Conservation (phyloP, 2,888 invertebrate genomes). For the Silvanus unidentatus region DNA sequence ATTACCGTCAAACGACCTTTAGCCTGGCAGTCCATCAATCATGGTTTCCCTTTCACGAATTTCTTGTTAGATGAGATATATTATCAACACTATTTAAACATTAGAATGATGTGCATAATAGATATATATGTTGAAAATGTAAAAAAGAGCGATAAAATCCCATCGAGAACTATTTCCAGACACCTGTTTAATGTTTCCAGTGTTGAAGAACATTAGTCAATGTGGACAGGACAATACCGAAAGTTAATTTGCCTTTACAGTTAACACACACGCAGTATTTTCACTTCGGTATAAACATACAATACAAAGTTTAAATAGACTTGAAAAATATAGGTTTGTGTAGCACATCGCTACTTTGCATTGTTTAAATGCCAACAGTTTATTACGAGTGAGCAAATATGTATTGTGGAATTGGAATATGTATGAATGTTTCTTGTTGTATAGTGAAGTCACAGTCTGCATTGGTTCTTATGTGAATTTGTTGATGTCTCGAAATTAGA, state of each 20-base stretch:
- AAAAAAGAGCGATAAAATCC: too few species aligned
- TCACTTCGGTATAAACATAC: slow-evolving; percentile 26
- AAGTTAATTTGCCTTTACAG: slow-evolving; percentile 43
- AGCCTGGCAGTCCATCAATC: too few species aligned
- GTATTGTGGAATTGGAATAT: slow-evolving; percentile 6
- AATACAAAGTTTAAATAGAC: slow-evolving; percentile 25
- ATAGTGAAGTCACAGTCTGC: too few species aligned
- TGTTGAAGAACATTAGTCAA: slow-evolving; percentile 36
- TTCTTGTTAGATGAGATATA: too few species aligned
- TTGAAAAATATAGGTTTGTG: slow-evolving; percentile 25
- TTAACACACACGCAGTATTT: slow-evolving; percentile 29
- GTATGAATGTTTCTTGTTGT: neutral
- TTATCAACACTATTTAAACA: too few species aligned
- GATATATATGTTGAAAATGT: too few species aligned
- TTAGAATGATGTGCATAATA: too few species aligned
- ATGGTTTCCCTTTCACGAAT: too few species aligned
- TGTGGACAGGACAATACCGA: slow-evolving; percentile 41
- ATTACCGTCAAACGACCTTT: too few species aligned
- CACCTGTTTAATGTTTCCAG: slow-evolving; percentile 30
- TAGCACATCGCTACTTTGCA: slow-evolving; percentile 9
- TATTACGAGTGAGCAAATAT: slow-evolving; percentile 10
- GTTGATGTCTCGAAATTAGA: too few species aligned
- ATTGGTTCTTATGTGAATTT: too few species aligned
- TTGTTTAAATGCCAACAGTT: slow-evolving; percentile 11
- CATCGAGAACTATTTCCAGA: slow-evolving; percentile 32